Conservation (phyloP, 2,888 invertebrate genomes). For the Galerucella nymphaeae region DNA sequence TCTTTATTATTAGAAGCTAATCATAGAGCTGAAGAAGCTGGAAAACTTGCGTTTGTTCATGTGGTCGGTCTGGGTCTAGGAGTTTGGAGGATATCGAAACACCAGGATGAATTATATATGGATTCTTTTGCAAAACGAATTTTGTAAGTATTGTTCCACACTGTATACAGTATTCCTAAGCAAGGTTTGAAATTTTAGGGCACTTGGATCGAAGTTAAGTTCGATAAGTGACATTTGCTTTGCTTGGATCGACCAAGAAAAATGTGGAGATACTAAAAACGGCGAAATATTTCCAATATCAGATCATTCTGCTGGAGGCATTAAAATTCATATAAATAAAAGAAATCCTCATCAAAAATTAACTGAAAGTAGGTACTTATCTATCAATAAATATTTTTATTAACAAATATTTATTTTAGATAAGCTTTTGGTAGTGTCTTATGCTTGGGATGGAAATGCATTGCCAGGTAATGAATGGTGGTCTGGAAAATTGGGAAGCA, state of each 20-base stretch:
- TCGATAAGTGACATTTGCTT: conserved; percentile 75
- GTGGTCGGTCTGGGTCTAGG: conserved; percentile 78
- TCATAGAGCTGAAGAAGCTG: conserved; percentile 66
- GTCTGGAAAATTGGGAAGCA: conserved; percentile 67
- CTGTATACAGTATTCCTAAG: too few relatives aligned
- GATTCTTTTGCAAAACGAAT: conserved; percentile 73
- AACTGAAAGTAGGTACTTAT: conserved; percentile 36
- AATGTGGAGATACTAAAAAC: conserved; percentile 66
- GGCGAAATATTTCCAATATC: conserved; percentile 57
- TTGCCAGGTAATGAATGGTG: conserved; percentile 81
- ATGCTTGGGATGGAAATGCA: conserved; percentile 80
- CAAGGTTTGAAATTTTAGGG: neutral
- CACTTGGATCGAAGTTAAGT: conserved; percentile 59
- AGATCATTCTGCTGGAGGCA: conserved; percentile 53
- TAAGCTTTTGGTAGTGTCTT: conserved; percentile 72
- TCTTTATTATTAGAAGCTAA: conserved; percentile 73
- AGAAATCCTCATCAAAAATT: conserved; percentile 71
- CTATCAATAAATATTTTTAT: neutral
- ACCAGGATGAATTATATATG: conserved; percentile 74
- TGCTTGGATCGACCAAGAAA: conserved; percentile 69
- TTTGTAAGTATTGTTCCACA: conserved; percentile 26
- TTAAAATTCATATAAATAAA: conserved; percentile 63
- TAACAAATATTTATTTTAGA: conserved; percentile 45
- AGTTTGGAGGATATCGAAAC: conserved; percentile 73
- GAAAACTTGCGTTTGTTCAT: conserved; percentile 72